phyloP scores from a whole-genome alignment of 2,888 invertebrate species.

The Encarsia formosa region DNA sequence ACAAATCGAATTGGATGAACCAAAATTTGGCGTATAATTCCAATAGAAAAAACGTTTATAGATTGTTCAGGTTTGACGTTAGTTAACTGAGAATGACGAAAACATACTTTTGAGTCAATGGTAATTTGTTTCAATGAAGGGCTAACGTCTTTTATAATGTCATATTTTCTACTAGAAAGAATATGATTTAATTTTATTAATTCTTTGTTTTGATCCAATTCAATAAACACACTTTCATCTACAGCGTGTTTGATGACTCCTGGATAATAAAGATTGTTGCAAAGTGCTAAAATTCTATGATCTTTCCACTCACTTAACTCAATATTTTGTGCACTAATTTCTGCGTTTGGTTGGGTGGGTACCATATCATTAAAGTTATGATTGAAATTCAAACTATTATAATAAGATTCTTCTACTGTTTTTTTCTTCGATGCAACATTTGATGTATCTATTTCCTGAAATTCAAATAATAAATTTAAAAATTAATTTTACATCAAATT shows the following conservation, averaged over 20 bases:
- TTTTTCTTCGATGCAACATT: too few species aligned
- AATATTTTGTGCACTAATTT: slow-evolving; percentile 5
- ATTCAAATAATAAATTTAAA: too few species aligned
- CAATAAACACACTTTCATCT: slow-evolving; percentile 70
- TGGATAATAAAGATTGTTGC: slow-evolving; percentile 74
- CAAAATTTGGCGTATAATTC: slow-evolving; percentile 70
- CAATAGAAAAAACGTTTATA: slow-evolving; percentile 78
- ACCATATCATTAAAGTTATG: too few species aligned
- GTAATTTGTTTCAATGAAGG: slow-evolving; percentile 79
- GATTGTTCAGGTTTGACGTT: slow-evolving; percentile 59
- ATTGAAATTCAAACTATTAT: too few species aligned
- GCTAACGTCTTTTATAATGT: slow-evolving; percentile 90
- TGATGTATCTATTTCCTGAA: too few species aligned
- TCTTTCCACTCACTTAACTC: slow-evolving; percentile 92
- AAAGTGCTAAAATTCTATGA: slow-evolving; percentile 85
- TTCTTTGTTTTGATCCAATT: slow-evolving; percentile 75
- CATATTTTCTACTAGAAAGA: slow-evolving; percentile 73
- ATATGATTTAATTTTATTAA: slow-evolving; percentile 72
- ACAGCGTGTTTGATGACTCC: slow-evolving; percentile 79
- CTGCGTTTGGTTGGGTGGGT: too few species aligned
- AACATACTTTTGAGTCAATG: slow-evolving; percentile 77
- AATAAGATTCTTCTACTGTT: too few species aligned
- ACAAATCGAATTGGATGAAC: slow-evolving; percentile 66
- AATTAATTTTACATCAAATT: too few species aligned
- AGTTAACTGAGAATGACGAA: slow-evolving; percentile 57